Base-by-base conservation (phyloP, 2,797 vertebrate genomes). In the Microctenopoma lineatum region DNA sequence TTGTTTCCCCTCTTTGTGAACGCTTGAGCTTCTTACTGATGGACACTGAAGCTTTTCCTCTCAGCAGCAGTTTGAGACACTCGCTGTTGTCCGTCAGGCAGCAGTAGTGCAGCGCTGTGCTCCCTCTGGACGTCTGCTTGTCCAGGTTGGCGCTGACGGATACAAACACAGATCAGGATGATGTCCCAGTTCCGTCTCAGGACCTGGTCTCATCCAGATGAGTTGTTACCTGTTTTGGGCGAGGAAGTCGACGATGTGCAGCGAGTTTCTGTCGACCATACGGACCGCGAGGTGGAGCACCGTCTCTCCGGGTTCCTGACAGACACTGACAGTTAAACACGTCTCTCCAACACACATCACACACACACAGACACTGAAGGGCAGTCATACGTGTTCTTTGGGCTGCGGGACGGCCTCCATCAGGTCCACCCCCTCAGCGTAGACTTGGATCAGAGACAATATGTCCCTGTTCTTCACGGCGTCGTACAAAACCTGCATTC, bases 211-310 rank as follows among this genome's bases (percentile, higher is more conserved):
- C 27, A 29, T 29, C 27, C 4, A 29, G 27, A 29, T 29, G 27
- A 15, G 55, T 3, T 0, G 51, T 80, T 71, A 96, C 98, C 97
- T 97, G 88, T 99, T 99, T 74, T 99, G 97, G 47, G 97, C 96
- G 39, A 99, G 87, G 73, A 99, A 99, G 91, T 99, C 97, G 1
- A 98, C 97, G 12, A 99, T 96, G 81, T 99, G 97, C 48, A 99
- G 96, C 0, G 97, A 99, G 66, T 97, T 97, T 38, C 98, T 93
- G 90, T 99, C 97, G 38, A 96, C 96, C 16, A 96, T 97, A 12
- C 98, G 91, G 71, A 99, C 96, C 0, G 97, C 98, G 32, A 99
- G 95, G 68, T 99, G 98, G 25, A 99, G 94, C 0, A 94, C 96
- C 0, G 97, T 98, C 88, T 99, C 98, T 0, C 96, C 98, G 2